Conservation (phyloP, 1,140 invertebrate genomes). For the Brachionus sp. region DNA sequence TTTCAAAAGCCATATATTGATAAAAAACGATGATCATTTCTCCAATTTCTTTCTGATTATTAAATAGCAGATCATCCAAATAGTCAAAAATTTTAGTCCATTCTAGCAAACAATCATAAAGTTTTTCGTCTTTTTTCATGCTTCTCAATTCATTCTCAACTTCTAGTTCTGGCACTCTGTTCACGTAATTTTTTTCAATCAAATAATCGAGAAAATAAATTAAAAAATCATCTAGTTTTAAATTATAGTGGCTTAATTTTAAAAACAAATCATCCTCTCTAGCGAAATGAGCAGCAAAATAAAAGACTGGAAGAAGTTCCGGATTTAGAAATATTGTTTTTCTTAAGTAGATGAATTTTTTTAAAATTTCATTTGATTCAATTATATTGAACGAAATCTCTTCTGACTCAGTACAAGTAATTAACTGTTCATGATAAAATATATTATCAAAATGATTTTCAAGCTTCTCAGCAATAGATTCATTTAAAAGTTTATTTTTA, state of each 20-base stretch:
- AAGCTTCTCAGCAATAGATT: not conserved
- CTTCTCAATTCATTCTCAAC: not conserved
- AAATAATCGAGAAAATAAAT: not conserved
- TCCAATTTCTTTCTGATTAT: not conserved
- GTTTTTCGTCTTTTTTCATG: too few species aligned
- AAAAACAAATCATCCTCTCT: not conserved
- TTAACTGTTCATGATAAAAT: not conserved
- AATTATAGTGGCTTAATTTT: not conserved
- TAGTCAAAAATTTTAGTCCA: not conserved
- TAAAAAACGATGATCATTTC: conserved; percentile 4
- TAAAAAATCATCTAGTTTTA: conserved; percentile 8
- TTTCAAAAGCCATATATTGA: conserved; percentile 8
- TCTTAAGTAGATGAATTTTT: not conserved
- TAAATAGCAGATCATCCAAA: not conserved
- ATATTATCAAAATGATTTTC: conserved; percentile 18
- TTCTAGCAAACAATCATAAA: not conserved
- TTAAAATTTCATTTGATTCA: not conserved
- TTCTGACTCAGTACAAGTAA: not conserved
- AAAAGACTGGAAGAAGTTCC: not conserved
- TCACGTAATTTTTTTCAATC: not conserved
- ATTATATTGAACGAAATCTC: not conserved
- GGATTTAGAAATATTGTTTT: not conserved
- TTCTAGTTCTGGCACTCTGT: not conserved
- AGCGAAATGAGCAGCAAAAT: not conserved
- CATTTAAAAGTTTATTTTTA: not conserved